Base-by-base conservation (phyloP, 2,113 vertebrate species). In the Rhinolophus sinicus region DNA sequence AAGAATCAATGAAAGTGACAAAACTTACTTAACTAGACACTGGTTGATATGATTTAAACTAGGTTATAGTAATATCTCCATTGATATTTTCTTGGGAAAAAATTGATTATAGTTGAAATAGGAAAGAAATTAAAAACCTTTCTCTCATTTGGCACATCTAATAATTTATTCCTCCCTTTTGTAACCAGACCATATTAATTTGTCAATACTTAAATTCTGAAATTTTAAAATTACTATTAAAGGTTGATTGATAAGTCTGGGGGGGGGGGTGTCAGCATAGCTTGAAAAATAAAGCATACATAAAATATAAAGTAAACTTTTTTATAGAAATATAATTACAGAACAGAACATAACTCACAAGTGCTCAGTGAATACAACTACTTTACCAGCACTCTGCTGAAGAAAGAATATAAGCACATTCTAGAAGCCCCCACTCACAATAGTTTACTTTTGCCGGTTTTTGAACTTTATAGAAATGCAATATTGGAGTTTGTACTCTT, bases 121-220 rank as follows among this genome's bases (percentile, higher is more conserved):
- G 10, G 24, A 64, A 83, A 58, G 30, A 35, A 28, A 8, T 35
- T 24, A 72, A 52, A 47, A 94, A 22, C 1, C 16, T 64, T 82
- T 88, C 70, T 73, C 12, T 54, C 5, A 38, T 50, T 90, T 5
- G 56, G 9, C 8, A 64, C 7, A 90, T 52, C 12, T 13, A 81
- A 26, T 52, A 84, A 69, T 93, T 83, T 96, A 38, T 67, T 60
- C 13, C 3, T 93, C 13, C 44, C 19, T 50, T 82, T 13, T 8
- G 40, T 50, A 73, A 78, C 4, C 33, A 40, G 11, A 38, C 47
- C 24, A 52, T 60, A 77, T 21, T 58, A 35, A 65, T 50, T 50
- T 92, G 30, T 76, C 26, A 77, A 7, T 40, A 87, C 18, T 89
- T 93, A 56, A 76, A 22, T 93, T 81, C 44, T 94, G n/a, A 81